A percentile compares a stretch with the other conserved stretches of the same genome.
Conservation (phyloP, 1,140 invertebrate genomes). For the Drosophila bocqueti region DNA sequence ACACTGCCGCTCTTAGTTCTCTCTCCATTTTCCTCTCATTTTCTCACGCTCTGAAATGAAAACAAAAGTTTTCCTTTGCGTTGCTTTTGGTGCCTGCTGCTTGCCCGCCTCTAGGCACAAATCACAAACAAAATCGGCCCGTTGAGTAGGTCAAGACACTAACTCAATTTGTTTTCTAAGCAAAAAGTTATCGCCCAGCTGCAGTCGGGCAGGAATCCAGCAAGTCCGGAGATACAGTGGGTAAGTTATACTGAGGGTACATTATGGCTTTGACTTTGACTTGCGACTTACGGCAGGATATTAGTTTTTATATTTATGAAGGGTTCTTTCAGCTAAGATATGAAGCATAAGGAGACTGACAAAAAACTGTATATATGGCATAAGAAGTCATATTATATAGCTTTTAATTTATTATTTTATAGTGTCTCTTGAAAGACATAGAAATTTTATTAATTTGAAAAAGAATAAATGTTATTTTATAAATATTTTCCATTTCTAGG, state of each 20-base stretch:
- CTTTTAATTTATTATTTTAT: too few species aligned
- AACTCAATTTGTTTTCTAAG: conserved; percentile 64
- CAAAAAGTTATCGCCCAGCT: conserved; percentile 48
- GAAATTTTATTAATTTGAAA: background rate
- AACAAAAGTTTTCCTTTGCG: conserved; percentile 37
- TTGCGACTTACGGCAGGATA: background rate
- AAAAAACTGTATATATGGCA: background rate
- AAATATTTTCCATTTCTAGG: background rate
- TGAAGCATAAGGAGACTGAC: too few species aligned
- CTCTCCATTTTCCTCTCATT: conserved; percentile 1
- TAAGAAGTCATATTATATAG: background rate
- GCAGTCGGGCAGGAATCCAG: conserved; percentile 9
- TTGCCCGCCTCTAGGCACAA: conserved; percentile 39
- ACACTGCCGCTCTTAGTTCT: conserved; percentile 25
- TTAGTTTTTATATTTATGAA: background rate
- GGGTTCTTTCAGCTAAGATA: rapidly evolving
- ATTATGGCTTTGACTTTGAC: background rate
- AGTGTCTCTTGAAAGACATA: background rate
- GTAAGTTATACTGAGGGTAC: conserved; percentile 11
- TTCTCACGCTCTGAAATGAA: conserved; percentile 22
- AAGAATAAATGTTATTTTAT: background rate
- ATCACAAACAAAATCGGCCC: conserved; percentile 58
- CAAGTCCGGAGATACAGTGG: conserved; percentile 8
- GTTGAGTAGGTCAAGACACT: conserved; percentile 77
- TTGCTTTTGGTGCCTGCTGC: conserved; percentile 4